phyloP scores from a whole-genome alignment of 92 coral and sea anemone genomes.

The Phenganax marumi region DNA sequence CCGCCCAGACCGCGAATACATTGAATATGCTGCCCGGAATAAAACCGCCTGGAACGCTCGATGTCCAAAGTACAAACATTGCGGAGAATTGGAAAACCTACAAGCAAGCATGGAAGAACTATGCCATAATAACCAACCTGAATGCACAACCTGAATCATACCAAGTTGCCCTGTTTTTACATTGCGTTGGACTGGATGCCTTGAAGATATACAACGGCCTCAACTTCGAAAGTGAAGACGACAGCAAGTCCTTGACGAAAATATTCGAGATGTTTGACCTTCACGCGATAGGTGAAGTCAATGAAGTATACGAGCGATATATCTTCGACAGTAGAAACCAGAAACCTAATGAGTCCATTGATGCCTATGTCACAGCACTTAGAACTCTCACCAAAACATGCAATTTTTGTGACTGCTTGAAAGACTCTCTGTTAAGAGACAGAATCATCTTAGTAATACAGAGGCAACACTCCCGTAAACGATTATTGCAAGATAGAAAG shows the following conservation, averaged over 20 bases:
- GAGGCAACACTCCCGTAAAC: conserved; percentile 24
- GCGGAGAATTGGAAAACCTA: conserved; percentile 56
- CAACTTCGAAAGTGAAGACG: conserved; percentile 49
- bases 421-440: conserved; percentile 42
- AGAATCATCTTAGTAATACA: conserved; percentile 35
- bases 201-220: conserved; percentile 5
- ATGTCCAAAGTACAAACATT: conserved; percentile 14
- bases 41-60: conserved; percentile 42
- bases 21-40: conserved; percentile 30
- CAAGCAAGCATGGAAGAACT: conserved; percentile 57
- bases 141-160: conserved; percentile 36
- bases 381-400: conserved; percentile 44
- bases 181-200: conserved; percentile 14
- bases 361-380: conserved; percentile 36
- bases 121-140: conserved; percentile 47
- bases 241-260: conserved; percentile 34
- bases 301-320: conserved; percentile 40
- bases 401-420: conserved; percentile 41
- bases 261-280: conserved; percentile 49
- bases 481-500: conserved; percentile 43
- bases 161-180: conserved; percentile 11
- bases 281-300: conserved; percentile 26
- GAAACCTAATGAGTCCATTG: conserved; percentile 23
- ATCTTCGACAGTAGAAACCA: conserved; percentile 37
- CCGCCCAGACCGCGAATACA: not conserved